Base-by-base conservation (phyloP, 2,113 vertebrate species). In the Centropus unirufus region DNA sequence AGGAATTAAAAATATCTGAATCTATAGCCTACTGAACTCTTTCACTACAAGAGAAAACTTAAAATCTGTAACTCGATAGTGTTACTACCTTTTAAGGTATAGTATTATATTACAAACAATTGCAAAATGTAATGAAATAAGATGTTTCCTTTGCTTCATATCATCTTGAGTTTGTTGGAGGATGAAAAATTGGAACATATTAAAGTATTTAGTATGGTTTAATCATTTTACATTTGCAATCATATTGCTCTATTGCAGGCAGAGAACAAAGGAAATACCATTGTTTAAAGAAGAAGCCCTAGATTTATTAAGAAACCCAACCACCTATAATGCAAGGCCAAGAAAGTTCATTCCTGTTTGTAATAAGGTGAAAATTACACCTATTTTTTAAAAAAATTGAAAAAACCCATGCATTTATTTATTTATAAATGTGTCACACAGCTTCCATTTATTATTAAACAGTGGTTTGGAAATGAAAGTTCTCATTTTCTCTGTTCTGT, bases 401-500 rank as follows among this genome's bases (percentile, higher is more conserved):
- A 66, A 14, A 52, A 59, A 32, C 36, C 36, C 36, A 36, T 36
- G 36, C 13, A 18, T 2, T 0, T 0, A 27, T 76, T 77, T 52
- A 44, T 87, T 69, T 76, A 14, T 40, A 51, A 49, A 49, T 1
- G 12, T 36, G 54, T 59, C 29, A 68, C 17, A 58, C 5, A 78
- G 14, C 16, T 86, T 93, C 32, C 24, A 32, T 76, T 93, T 95
- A 62, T 67, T 90, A n/a, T 62, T 95, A 90, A 96, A 64, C 21
- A 76, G 34, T 57, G 29, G 27, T 84, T 91, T 93, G 42, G 27
- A 91, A 88, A 13, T 32, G 51, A 61, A 69, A 14, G 5, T 29
- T 67, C 6, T 18, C 2, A 11, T 79, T 83, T 81, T 70, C 13
- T 72, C 63, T 89, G 2, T 72, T 86, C n/a, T 46, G 8, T 82